Conservation (phyloP, 2,113 vertebrate genomes). For the Cromileptes altivelis region DNA sequence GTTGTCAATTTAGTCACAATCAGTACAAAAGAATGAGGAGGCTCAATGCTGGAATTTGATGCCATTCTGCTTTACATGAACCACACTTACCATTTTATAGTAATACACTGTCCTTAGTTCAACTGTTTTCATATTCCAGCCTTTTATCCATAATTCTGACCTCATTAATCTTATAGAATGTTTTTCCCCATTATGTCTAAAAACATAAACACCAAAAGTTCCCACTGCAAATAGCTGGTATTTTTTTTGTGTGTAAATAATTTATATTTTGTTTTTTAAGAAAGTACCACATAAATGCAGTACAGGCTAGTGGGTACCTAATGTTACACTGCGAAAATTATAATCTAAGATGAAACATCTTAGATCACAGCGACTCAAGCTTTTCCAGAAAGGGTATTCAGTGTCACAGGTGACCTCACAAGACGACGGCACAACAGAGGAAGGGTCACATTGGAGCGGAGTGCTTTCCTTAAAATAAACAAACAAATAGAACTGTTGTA, state of each 20-base stretch:
- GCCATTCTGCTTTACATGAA: neutral
- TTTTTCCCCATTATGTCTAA: conserved; percentile 14
- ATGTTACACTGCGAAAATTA: conserved; percentile 1
- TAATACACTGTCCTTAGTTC: neutral
- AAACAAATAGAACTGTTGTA: neutral
- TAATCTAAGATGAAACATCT: no score
- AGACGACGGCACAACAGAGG: neutral
- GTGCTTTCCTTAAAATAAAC: neutral
- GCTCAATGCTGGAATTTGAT: neutral
- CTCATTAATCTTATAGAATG: neutral
- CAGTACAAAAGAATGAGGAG: conserved; percentile 2
- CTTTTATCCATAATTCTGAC: neutral
- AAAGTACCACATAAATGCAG: conserved; percentile 25
- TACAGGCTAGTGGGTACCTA: conserved; percentile 37
- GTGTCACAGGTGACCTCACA: neutral
- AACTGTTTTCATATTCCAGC: neutral
- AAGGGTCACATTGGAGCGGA: neutral
- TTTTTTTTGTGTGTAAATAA: neutral
- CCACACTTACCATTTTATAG: neutral
- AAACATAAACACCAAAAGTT: neutral
- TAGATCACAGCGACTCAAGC: no score
- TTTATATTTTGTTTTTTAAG: conserved; percentile 35
- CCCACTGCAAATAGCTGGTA: conserved; percentile 6
- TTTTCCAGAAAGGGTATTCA: neutral
- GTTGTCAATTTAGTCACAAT: conserved; percentile 44